Percentiles rank a stretch among this genome's conserved stretches.
These are phyloP conservation scores for Buceros bicornis DNA, from an alignment of 2,797 vertebrate species.

Conservation along the genomic window DNA sequence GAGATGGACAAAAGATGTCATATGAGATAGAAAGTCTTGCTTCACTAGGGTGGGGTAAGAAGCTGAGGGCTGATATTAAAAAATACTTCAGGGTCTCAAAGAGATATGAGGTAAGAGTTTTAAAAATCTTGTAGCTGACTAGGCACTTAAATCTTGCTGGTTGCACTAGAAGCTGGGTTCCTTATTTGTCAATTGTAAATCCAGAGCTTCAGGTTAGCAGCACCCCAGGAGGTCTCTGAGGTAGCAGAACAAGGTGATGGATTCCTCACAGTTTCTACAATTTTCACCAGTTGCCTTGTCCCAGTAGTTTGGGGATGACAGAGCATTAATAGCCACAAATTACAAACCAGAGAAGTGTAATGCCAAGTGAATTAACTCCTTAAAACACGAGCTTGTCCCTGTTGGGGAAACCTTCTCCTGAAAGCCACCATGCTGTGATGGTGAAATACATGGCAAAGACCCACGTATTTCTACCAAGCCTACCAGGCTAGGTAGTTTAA, in stretches of 20 bases:
- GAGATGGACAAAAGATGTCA: neutral
- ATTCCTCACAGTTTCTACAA: neutral
- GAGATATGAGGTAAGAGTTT: neutral
- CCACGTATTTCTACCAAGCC: neutral
- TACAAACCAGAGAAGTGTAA: neutral
- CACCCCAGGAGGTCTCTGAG: neutral
- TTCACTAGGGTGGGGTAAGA: neutral
- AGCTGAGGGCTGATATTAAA: neutral
- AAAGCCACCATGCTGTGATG: neutral
- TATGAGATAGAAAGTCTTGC: neutral
- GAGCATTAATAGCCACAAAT: neutral
- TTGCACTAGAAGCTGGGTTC: neutral
- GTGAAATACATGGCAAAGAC: neutral
- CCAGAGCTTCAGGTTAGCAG: neutral
- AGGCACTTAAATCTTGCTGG: neutral
- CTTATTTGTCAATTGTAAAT: neutral
- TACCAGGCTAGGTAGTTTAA: neutral
- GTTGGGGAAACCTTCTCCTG: neutral
- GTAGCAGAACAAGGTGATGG: neutral
- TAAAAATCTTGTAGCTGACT: neutral
- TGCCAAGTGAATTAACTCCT: neutral
- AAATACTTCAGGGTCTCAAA: neutral
- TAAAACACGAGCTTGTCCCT: neutral
- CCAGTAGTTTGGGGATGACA: neutral
- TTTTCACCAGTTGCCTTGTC: neutral